These are phyloP conservation scores for Epistrophe eligans DNA, from an alignment of 2,888 invertebrate species.

Conservation along the genomic window DNA sequence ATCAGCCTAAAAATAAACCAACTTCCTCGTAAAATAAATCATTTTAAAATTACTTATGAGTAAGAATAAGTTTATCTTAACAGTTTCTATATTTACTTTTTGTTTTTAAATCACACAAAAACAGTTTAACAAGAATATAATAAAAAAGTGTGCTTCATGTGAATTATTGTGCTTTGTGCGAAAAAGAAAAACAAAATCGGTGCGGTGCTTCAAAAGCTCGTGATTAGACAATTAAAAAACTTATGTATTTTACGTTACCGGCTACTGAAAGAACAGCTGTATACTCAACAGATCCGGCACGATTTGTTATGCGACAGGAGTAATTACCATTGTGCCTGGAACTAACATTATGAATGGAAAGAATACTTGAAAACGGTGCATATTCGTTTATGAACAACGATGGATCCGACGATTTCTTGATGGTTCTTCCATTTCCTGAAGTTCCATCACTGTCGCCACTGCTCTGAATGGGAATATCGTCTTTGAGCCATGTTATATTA, in stretches of 20 bases:
- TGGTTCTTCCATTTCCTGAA: conserved; percentile 22
- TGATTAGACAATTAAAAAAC: conserved; percentile 9
- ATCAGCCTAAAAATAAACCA: too few species aligned
- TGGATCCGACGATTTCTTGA: conserved; percentile 78
- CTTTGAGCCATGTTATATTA: conserved; percentile 85
- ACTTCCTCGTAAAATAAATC: too few species aligned
- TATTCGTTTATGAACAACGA: conserved; percentile 85
- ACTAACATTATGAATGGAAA: conserved; percentile 84
- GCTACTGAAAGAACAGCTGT: conserved; percentile 85
- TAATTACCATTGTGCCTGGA: conserved; percentile 84
- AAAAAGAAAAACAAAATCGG: too few species aligned
- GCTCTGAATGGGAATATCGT: conserved; percentile 83
- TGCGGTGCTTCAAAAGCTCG: too few species aligned
- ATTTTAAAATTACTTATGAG: too few species aligned
- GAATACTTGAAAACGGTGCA: conserved; percentile 85
- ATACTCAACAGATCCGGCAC: conserved; percentile 85
- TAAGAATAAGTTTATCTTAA: too few species aligned
- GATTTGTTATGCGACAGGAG: conserved; percentile 83
- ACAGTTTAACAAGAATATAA: too few species aligned
- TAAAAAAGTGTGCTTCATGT: too few species aligned
- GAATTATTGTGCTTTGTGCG: too few species aligned
- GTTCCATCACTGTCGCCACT: conserved; percentile 64
- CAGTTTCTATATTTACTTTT: too few species aligned
- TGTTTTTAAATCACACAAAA: too few species aligned
- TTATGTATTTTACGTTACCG: conserved; percentile 82